Percentiles rank a stretch among this genome's conserved stretches.
These are phyloP conservation scores for Hyles lineata DNA, from an alignment of 2,888 invertebrate genomes.

Conservation along the genomic window DNA sequence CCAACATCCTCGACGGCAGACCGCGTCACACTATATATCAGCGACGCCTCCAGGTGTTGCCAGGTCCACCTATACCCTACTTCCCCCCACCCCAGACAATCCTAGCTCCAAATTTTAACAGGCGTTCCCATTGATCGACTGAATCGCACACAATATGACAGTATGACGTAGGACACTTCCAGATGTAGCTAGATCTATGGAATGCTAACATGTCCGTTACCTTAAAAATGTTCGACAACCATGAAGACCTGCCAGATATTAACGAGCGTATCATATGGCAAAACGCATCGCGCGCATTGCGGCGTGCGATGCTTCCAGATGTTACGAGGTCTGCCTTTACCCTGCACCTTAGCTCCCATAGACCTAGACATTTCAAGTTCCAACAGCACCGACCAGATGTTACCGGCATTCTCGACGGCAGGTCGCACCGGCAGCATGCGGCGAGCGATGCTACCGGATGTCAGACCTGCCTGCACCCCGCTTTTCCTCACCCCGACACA, in stretches of 20 bases:
- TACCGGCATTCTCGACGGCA: background rate
- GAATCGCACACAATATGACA: background rate
- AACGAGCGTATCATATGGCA: background rate
- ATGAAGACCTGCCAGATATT: background rate
- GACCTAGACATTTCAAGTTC: too few relatives aligned
- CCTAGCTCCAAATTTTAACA: background rate
- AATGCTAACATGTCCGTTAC: too few relatives aligned
- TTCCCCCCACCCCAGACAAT: background rate
- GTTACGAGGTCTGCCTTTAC: constrained; percentile 2
- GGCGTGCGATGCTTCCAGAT: background rate
- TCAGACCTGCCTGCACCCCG: background rate
- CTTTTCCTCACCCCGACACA: background rate
- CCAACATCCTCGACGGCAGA: background rate
- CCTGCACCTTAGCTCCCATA: background rate
- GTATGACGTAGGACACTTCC: background rate
- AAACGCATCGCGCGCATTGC: background rate
- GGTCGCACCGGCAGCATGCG: background rate
- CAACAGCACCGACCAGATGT: background rate
- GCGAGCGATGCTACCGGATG: background rate
- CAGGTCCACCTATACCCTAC: constrained; percentile 9
- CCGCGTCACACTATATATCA: background rate
- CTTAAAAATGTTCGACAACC: too few relatives aligned
- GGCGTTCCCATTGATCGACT: background rate
- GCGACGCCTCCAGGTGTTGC: constrained; percentile 8
- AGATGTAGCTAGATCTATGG: background rate